phyloP scores from a whole-genome alignment of 2,113 vertebrate species.

The Brachypodius melanocephalos region DNA sequence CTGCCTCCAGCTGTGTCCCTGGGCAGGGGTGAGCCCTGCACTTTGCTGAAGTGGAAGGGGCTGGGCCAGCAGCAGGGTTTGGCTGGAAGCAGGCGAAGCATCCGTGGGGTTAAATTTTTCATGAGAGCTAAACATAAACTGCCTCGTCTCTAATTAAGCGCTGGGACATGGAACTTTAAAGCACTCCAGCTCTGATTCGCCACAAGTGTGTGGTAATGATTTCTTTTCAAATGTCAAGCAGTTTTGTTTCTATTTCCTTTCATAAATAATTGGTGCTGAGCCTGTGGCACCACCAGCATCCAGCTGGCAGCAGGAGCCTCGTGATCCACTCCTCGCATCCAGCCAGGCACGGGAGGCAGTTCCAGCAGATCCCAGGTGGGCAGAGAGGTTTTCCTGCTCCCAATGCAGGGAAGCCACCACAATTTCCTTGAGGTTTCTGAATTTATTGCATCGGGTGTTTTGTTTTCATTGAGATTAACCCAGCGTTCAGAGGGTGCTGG shows the following conservation, averaged over 20 bases:
- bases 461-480: background rate
- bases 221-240: slow-evolving; percentile 78
- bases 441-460: background rate
- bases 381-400: background rate
- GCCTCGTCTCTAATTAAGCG: slow-evolving; percentile 54
- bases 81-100: background rate
- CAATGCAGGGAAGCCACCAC: too few relatives aligned
- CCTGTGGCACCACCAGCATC: slow-evolving; percentile 26
- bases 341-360: background rate
- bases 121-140: slow-evolving; percentile 10
- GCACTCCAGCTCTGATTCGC: slow-evolving; percentile 74
- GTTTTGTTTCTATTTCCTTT: slow-evolving; percentile 67
- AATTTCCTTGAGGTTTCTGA: background rate
- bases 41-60: background rate
- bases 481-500: rapidly evolving
- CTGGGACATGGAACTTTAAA: slow-evolving; percentile 49
- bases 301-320: slow-evolving; percentile 10
- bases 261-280: slow-evolving; percentile 65
- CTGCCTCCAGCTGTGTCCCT: background rate
- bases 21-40: background rate
- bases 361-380: background rate
- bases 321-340: background rate
- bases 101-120: slow-evolving; percentile 35
- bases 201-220: slow-evolving; percentile 73
- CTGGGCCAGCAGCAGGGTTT: background rate